Evolutionary conservation across 2,888 invertebrate genomes (phyloP), one percentile per base, ranked within the genome.

Genomic region (Dioctria rufipes): DNA sequence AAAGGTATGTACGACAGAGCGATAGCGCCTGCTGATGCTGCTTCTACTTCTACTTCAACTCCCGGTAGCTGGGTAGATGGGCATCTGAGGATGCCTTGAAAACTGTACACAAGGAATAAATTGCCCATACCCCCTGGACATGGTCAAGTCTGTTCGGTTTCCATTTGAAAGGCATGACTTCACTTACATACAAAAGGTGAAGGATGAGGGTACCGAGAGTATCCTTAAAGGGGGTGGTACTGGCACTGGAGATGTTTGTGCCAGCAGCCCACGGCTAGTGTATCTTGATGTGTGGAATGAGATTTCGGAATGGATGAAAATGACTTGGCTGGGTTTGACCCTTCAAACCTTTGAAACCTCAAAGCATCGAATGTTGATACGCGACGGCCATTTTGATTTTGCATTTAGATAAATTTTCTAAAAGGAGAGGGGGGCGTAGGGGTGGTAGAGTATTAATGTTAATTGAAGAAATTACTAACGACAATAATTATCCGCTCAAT

Each of bases 301-400:
- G 51, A 49, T 65, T 51, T 13, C 49, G 65, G 51, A 78, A 65
- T 78, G 63, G 75, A 81, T 82, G 66, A 83, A 84, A 83, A 84
- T 83, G 84, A 84, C 83, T 84, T 83, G 83, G 82, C 82, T 83
- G 83, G 83, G 84, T 83, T 84, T 84, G 84, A 84, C 84, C 84
- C 84, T 84, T 84, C 83, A 84, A 84, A 84, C 83, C 84, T 83
- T 84, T 84, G 83, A 82, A 84, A 84, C 84, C 84, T 84, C 83
- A 84, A 84, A 84, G 83, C 80, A 66, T 81, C 66, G 75, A 79
- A 80, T 78, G 49, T 80, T 79, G 78, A 81, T 81, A 82, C 84
- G 84, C 84, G 84, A 83, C 84, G 83, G 84, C 84, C 84, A 84
- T 84, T 84, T 84, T 84, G 84, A 83, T 84, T 84, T 84, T 81